Evolutionary conservation across 1,140 invertebrate species (phyloP), one percentile per base, ranked within the genome.

Genomic region (Drosophila cardini): DNA sequence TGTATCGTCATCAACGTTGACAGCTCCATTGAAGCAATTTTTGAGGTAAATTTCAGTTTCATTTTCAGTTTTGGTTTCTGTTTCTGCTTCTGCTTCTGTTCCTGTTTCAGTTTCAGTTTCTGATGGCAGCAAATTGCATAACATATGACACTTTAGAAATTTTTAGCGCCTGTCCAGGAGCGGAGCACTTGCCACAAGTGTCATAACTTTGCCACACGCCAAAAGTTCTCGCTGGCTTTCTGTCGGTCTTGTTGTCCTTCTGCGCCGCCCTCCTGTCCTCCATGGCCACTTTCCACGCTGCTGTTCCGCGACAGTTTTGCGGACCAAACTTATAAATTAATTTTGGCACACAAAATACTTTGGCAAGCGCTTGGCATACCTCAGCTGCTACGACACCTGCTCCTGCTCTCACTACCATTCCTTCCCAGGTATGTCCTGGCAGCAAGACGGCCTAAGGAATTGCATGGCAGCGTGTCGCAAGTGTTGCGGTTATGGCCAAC

Each of bases 291-390:
- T 32, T 9, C 42, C 42, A 45, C 42, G 42, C 8, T n/a, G 10
- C 36, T 38, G 36, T 38, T 15, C 40, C 50, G 42, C 63, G 36
- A 43, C 48, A 55, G 68, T 71, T 40, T 26, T 40, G 68, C 76
- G 73, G 46, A 48, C 70, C 43, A 80, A 79, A 80, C 84, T 87
- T 87, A 80, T 84, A 87, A 87, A 87, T 89, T 89, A 89, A 87
- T 87, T 87, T 87, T 26, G 62, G 65, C 83, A 76, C 76, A 70
- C 53, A 67, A 69, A 86, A 86, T 83, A 80, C 84, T 89, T 87
- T 50, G 57, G 69, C 71, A 57, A 72, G 68, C 73, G 40, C 60
- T 60, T 78, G 82, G 80, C 81, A 77, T 83, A 74, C 72, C 82
- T 70, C 73, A 72, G 72, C 82, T 85, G 81, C 69, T 71, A n/a